Percentiles rank a stretch among this genome's conserved stretches.
Conservation (phyloP, 2,113 vertebrate genomes). For the Rhea americana region DNA sequence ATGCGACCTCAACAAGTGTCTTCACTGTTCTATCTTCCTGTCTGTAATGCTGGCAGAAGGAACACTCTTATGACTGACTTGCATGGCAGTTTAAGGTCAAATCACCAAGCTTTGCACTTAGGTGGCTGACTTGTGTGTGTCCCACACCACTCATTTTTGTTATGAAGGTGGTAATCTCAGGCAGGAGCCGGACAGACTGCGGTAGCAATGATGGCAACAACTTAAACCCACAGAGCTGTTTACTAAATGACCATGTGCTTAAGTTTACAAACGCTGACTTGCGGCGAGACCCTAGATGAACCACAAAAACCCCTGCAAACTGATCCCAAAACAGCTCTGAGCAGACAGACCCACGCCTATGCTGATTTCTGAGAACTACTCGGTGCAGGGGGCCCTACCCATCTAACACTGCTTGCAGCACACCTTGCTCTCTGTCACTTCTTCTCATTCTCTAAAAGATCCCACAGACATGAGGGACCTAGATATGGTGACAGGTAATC, state of each 20-base stretch:
- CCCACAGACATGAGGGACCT: fast-evolving
- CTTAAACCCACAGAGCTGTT: neutral
- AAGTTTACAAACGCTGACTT: neutral
- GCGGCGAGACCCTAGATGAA: neutral
- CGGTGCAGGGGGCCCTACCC: neutral
- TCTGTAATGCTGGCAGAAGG: neutral
- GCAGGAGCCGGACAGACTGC: neutral
- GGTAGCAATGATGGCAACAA: neutral
- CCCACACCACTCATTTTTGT: neutral
- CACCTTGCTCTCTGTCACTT: neutral
- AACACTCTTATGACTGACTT: neutral
- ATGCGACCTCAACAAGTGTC: neutral
- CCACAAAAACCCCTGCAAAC: neutral
- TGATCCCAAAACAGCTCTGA: neutral
- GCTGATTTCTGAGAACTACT: neutral
- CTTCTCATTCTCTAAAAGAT: neutral
- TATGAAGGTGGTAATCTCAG: neutral
- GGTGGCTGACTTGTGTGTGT: neutral
- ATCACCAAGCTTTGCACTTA: neutral
- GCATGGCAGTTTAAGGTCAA: neutral
- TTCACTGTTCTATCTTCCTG: neutral
- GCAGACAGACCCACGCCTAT: fast-evolving
- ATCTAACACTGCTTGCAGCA: neutral
- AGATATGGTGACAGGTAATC: fast-evolving
- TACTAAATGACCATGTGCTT: neutral